phyloP scores from a whole-genome alignment of 1,140 invertebrate species.

The Hesperophylax magnus region DNA sequence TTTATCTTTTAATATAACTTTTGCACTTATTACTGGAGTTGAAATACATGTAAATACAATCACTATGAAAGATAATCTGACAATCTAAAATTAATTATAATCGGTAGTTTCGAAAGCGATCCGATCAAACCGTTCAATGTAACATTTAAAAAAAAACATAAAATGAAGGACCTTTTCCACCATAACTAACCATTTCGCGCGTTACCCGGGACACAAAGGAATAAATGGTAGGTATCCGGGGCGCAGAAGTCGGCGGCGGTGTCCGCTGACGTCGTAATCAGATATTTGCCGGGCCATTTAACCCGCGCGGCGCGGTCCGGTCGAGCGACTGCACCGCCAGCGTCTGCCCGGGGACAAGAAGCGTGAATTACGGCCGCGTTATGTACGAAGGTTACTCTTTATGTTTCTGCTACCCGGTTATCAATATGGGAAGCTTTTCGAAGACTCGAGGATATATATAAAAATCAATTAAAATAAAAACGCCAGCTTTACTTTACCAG shows the following conservation, averaged over 20 bases:
- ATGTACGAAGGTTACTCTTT: background rate
- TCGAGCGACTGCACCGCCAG: constrained; percentile 22
- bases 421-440: background rate
- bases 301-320: constrained; percentile 48
- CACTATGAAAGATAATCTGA: too few species aligned
- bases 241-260: constrained; percentile 43
- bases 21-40: too few species aligned
- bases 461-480: too few species aligned
- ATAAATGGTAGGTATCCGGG: background rate
- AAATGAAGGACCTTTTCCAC: constrained; percentile 5
- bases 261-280: constrained; percentile 51
- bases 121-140: too few species aligned
- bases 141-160: background rate
- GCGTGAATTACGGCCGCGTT: constrained; percentile 50
- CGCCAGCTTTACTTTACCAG: too few species aligned
- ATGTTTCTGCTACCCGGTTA: constrained; percentile 10
- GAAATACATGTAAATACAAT: too few species aligned
- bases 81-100: too few species aligned
- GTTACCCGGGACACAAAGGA: constrained; percentile 15
- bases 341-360: constrained; percentile 49
- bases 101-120: too few species aligned
- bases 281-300: constrained; percentile 56
- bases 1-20: too few species aligned
- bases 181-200: constrained; percentile 13
- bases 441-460: too few species aligned